Percentiles rank a stretch among this genome's conserved stretches.
These are phyloP conservation scores for Onychostoma macrolepis DNA, from an alignment of 2,113 vertebrate species.

Conservation along the genomic window DNA sequence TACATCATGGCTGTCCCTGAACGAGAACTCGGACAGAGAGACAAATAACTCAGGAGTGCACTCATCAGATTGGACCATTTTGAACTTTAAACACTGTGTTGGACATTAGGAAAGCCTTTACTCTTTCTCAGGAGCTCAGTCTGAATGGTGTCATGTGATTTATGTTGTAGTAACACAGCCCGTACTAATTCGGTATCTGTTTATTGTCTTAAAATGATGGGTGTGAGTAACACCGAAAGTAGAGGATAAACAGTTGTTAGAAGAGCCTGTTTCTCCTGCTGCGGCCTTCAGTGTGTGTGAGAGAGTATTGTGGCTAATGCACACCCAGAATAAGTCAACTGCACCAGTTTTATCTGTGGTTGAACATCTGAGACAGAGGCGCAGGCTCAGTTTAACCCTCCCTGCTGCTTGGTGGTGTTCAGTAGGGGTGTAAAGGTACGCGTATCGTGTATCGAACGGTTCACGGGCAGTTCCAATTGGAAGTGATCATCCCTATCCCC, in stretches of 20 bases:
- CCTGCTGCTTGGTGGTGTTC: not conserved
- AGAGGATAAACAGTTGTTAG: not conserved
- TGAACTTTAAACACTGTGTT: not conserved
- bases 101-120: not conserved
- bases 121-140: not conserved
- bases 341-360: slow-evolving; percentile 26
- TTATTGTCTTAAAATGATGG: not conserved
- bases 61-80: not conserved
- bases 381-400: not conserved
- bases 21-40: not conserved
- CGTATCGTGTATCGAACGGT: too few relatives aligned
- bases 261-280: slow-evolving; percentile 29
- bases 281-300: not conserved
- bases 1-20: not conserved
- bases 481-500: too few relatives aligned
- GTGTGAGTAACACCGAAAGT: slow-evolving; percentile 33
- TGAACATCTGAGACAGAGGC: not conserved
- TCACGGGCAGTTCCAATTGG: too few relatives aligned
- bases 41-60: not conserved
- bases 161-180: slow-evolving; percentile 1
- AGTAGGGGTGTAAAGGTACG: too few relatives aligned
- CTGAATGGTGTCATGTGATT: not conserved
- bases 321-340: slow-evolving; percentile 15
- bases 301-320: not conserved
- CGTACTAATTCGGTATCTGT: not conserved